Conservation (phyloP, 2,797 vertebrate genomes). For the Xenops minutus region DNA sequence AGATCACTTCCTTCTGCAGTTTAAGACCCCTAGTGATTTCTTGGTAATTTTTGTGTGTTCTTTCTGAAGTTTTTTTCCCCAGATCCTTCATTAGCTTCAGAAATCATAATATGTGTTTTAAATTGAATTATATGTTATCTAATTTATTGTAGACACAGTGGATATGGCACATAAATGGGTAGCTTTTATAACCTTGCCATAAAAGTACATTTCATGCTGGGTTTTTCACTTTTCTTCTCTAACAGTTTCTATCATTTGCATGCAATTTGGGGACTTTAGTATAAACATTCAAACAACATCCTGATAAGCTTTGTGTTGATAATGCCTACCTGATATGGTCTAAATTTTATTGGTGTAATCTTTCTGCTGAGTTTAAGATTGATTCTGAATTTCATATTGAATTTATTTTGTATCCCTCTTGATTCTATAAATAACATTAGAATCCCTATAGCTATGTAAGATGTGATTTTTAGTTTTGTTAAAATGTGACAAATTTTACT, state of each 20-base stretch:
- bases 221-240: neutral
- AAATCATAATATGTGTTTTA: neutral
- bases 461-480: neutral
- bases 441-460: neutral
- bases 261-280: neutral
- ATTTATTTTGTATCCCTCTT: neutral
- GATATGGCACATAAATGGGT: neutral
- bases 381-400: neutral
- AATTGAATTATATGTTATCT: neutral
- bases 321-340: neutral
- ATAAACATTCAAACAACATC: neutral
- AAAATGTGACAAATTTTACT: neutral
- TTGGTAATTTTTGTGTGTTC: neutral
- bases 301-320: neutral
- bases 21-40: neutral
- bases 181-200: slow-evolving; percentile 14
- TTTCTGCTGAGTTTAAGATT: neutral
- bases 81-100: neutral
- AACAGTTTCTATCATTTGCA: neutral
- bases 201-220: neutral
- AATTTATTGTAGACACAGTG: neutral
- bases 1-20: neutral
- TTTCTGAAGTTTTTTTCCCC: neutral
- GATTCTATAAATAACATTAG: neutral
- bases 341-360: neutral